Conservation (phyloP, 1,140 invertebrate species). For the Polypedilum pembai region DNA sequence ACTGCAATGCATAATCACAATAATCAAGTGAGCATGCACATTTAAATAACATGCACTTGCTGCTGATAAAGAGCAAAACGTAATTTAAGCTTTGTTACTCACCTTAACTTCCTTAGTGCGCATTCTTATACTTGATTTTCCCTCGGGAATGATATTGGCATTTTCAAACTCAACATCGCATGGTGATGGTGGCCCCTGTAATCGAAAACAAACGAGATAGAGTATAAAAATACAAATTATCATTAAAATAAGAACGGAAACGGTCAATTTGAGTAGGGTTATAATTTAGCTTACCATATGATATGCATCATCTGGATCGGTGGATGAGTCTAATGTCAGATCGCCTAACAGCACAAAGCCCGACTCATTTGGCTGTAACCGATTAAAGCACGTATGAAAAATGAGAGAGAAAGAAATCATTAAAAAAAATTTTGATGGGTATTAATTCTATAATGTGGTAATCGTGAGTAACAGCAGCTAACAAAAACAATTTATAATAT, state of each 20-base stretch:
- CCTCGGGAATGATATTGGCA: conserved; percentile 83
- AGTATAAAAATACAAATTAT: not conserved
- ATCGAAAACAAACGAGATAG: conserved; percentile 38
- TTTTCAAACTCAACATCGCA: conserved; percentile 77
- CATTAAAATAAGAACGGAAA: too few relatives aligned
- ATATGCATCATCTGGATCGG: conserved; percentile 51
- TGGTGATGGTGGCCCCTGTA: conserved; percentile 61
- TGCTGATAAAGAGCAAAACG: too few relatives aligned
- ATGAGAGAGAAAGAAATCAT: conserved; percentile 2
- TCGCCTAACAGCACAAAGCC: conserved; percentile 53
- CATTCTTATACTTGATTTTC: conserved; percentile 65
- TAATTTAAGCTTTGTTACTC: conserved; percentile 29
- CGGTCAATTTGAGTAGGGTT: not conserved
- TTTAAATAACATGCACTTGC: too few relatives aligned
- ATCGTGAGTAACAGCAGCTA: too few relatives aligned
- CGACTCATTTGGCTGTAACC: conserved; percentile 56
- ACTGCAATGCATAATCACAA: not conserved
- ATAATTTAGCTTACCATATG: not conserved
- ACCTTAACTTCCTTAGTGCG: conserved; percentile 48
- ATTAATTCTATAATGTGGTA: too few relatives aligned
- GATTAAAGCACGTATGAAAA: conserved; percentile 29
- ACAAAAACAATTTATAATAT: too few relatives aligned
- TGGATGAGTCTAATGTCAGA: conserved; percentile 54
- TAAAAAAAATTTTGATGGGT: not conserved
- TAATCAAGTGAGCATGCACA: too few relatives aligned